Evolutionary conservation across 2,797 vertebrate genomes (phyloP), one percentile per base, ranked within the genome.

Genomic region (Streptopelia turtur): DNA sequence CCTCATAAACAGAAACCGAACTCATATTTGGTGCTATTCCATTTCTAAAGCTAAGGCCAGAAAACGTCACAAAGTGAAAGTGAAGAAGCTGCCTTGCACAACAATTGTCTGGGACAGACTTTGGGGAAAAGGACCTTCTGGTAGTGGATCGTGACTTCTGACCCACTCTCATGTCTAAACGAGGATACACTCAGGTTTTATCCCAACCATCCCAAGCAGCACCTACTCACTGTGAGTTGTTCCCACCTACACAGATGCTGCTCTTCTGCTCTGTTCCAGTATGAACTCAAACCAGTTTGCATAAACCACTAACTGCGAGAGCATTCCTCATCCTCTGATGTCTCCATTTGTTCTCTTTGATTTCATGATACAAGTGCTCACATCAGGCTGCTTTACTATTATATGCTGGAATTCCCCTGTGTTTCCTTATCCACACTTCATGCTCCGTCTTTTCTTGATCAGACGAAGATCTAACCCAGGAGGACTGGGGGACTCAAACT

Each of bases 1-100:
- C 83, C 70, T 93, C 65, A n/a, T n/a, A 59, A 83, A 25, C 41
- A 91, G 91, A 91, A 88, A 27, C 57, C 47, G 57, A 83, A 30
- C 30, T 93, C 61, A 6, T 47, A 13, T 78, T 81, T 88, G 85
- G 37, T 84, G 69, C 52, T 41, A 15, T 77, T 91, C 87, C 35
- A n/a, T 60, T 68, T 50, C 76, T 68, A 47, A 61, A 78, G 45
- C 45, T 23, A 45, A 64, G 64, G 49, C 43, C 59, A 83, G 82
- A 90, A 85, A 91, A 86, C 4, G 33, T 41, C 72, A 78, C 45
- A 25, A 77, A 66, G 56, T 56, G 70, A 33, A 89, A 87, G 82
- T 11, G 33, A 89, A 59, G 84, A 74, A 53, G 57, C 53, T 68
- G 68, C 79, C 35, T 82, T 41, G 28, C 43, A 64, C 74, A 89